Evolutionary conservation across 2,113 vertebrate genomes (phyloP), one percentile per base, ranked within the genome.

Genomic region (Actenoides hombroni): DNA sequence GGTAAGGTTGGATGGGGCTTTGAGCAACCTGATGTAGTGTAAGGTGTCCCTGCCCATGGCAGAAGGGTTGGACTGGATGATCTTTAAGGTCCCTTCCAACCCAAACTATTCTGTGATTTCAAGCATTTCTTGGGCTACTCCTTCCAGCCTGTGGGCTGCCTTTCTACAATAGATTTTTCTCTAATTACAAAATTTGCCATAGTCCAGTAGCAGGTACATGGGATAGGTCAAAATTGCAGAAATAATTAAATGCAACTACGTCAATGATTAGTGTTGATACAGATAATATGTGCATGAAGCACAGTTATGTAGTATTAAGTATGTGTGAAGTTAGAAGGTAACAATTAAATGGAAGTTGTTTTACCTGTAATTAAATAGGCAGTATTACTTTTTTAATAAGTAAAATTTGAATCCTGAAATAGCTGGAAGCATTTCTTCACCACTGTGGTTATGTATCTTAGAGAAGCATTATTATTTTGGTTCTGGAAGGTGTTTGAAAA

Each of bases 21-120:
- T 29, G 44, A 49, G n/a, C 15, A 54, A 3, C 31, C 13, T 79
- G 18, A 1, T 3, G 6, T 39, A 1, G 9, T 15, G 21, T 7
- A 23, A 73, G 6, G 0, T n/a, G 8, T 40, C 11, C n/a, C n/a
- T 80, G 67, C 15, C 14, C 11, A 0, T 0, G 2, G 29, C n/a
- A 49, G 6, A 9, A 11, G 16, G 3, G 1, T 4, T 57, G 35
- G 10, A n/a, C 0, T 9, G 4, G 23, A 8, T 54, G 13, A 2
- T 6, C 29, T 78, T 56, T 19, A 37, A 60, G 23, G n/a, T 61
- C 7, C 5, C 4, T 83, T 77, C 6, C 4, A 12, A 67, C 35
- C 5, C 5, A 48, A 81, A 61, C 15, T 24, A 61, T 76, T 69
- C 24, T 26, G 19, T 40, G 18, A 20, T 56, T 46, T 17, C 8